phyloP scores from a whole-genome alignment of 2,888 invertebrate species.

The Hoplodrina blanda region DNA sequence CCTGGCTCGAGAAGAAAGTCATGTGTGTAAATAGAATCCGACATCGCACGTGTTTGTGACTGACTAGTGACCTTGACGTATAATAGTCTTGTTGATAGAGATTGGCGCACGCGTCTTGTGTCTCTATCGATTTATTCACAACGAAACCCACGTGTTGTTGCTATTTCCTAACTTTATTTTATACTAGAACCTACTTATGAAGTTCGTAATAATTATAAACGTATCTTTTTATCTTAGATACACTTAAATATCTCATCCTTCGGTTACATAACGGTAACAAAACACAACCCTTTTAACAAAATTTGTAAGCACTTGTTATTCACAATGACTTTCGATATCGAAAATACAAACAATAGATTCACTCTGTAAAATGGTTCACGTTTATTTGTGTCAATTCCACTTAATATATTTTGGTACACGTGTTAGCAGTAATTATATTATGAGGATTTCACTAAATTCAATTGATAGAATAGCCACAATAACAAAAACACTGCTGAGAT shows the following conservation, averaged over 20 bases:
- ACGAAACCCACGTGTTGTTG: conserved; percentile 85
- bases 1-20: conserved; percentile 92
- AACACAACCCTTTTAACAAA: conserved; percentile 77
- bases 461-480: conserved; percentile 74
- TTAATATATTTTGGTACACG: conserved; percentile 30
- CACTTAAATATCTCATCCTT: conserved; percentile 71
- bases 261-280: conserved; percentile 85
- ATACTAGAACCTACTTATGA: conserved; percentile 60
- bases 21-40: conserved; percentile 91
- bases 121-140: conserved; percentile 87
- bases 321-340: conserved; percentile 88
- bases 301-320: conserved; percentile 80
- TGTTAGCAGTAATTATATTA: conserved; percentile 29
- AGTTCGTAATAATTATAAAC: conserved; percentile 23
- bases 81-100: conserved; percentile 88
- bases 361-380: conserved; percentile 35
- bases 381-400: conserved; percentile 37
- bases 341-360: conserved; percentile 71
- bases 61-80: conserved; percentile 87
- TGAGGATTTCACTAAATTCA: conserved; percentile 50
- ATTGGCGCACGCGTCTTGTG: conserved; percentile 88
- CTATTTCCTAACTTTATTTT: conserved; percentile 75
- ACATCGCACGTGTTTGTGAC: conserved; percentile 91
- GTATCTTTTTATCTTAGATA: conserved; percentile 46
- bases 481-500: conserved; percentile 88